phyloP scores from a whole-genome alignment of 2,113 vertebrate species.

The Xiphophorus maculatus region DNA sequence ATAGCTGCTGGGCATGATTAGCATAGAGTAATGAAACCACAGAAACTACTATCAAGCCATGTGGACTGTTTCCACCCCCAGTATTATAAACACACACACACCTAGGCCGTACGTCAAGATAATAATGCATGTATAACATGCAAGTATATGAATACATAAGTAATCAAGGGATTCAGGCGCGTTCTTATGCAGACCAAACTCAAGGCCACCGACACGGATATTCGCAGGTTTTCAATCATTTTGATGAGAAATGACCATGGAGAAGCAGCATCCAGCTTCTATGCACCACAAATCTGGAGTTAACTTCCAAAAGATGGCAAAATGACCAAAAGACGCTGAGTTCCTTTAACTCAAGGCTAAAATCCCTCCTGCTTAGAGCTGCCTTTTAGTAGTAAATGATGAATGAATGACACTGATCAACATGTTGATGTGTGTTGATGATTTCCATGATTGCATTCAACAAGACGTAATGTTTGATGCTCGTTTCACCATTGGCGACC shows the following conservation, averaged over 20 bases:
- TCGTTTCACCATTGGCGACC: too few species aligned
- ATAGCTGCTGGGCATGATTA: constrained; percentile 56
- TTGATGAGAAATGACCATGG: not conserved
- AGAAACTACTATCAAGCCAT: constrained; percentile 26
- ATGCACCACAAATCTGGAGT: too few species aligned
- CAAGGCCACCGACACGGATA: not conserved
- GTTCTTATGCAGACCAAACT: not conserved
- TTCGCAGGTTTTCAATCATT: not conserved
- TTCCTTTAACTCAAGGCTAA: too few species aligned
- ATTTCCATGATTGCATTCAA: too few species aligned
- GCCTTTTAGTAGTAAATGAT: too few species aligned
- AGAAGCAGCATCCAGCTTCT: too few species aligned
- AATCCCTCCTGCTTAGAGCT: too few species aligned
- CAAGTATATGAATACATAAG: constrained; percentile 10
- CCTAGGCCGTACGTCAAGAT: not conserved
- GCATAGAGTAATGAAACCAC: constrained; percentile 51
- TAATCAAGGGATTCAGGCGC: constrained; percentile 8
- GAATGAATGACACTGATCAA: too few species aligned
- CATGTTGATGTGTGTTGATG: too few species aligned
- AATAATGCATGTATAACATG: constrained; percentile 1
- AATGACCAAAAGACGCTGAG: too few species aligned
- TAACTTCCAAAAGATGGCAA: too few species aligned
- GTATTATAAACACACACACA: constrained; percentile 18
- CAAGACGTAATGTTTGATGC: too few species aligned
- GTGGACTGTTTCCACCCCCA: constrained; percentile 24